A percentile compares a stretch with the other conserved stretches of the same genome.
phyloP scores from a whole-genome alignment of 2,888 invertebrate genomes.

The Lycaena phlaeas region DNA sequence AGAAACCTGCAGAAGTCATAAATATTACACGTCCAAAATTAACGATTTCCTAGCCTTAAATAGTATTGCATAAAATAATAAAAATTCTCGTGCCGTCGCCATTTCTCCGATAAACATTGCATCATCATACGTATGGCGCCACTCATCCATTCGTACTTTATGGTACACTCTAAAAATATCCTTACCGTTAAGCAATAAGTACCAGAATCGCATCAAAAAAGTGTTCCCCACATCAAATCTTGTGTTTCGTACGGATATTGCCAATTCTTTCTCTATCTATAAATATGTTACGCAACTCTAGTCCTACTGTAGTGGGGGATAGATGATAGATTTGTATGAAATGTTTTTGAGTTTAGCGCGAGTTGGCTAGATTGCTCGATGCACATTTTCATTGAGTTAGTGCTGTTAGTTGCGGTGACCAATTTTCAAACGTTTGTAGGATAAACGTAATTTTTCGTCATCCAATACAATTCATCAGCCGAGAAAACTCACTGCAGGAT shows the following conservation, averaged over 20 bases:
- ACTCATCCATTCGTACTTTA: constrained; percentile 4
- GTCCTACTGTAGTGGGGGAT: constrained; percentile 14
- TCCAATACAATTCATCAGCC: too few relatives aligned
- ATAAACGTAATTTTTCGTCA: too few relatives aligned
- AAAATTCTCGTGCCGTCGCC: constrained; percentile 50
- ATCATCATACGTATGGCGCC: constrained; percentile 29
- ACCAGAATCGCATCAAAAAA: constrained; percentile 11
- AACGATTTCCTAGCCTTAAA: constrained; percentile 1
- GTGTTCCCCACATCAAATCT: constrained; percentile 11
- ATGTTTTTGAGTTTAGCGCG: constrained; percentile 11
- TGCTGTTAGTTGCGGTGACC: constrained; percentile 18
- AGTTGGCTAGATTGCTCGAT: constrained; percentile 17
- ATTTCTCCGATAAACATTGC: constrained; percentile 60
- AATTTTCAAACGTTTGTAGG: constrained; percentile 8
- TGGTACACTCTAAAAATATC: constrained; percentile 10
- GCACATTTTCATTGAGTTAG: constrained; percentile 22
- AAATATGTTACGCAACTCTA: constrained; percentile 19
- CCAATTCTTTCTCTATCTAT: constrained; percentile 20
- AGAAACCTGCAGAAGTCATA: too few relatives aligned
- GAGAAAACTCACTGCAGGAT: too few relatives aligned
- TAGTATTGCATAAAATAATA: constrained; percentile 32
- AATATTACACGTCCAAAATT: too few relatives aligned
- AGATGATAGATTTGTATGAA: constrained; percentile 16
- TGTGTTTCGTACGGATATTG: constrained; percentile 19
- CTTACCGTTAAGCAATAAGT: background rate